phyloP scores from a whole-genome alignment of 2,113 vertebrate species.

The Ptilorrhoa leucosticta region DNA sequence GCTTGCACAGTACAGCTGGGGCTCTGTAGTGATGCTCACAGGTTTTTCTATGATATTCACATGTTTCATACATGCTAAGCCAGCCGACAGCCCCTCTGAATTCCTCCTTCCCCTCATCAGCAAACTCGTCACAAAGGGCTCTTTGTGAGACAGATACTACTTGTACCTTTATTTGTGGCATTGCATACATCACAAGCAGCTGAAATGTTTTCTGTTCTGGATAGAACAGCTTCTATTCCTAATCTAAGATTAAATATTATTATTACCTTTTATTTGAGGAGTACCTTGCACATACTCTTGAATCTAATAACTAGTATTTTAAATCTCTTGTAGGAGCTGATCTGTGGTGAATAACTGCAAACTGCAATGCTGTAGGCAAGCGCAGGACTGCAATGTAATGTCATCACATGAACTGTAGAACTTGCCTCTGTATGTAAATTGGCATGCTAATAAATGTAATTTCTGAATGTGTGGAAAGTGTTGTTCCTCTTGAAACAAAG shows the following conservation, averaged over 20 bases:
- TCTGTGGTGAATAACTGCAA: not conserved
- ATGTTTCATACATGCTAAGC: not conserved
- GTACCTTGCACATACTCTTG: not conserved
- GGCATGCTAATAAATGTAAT: slow-evolving; percentile 61
- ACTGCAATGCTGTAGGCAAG: not conserved
- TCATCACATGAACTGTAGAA: not conserved
- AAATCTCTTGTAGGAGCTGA: slow-evolving; percentile 43
- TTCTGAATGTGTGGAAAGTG: not conserved
- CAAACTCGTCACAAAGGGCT: not conserved
- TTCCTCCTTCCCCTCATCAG: no score
- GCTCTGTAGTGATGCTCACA: not conserved
- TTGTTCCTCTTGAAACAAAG: not conserved
- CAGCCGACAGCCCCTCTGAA: not conserved
- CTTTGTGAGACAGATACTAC: not conserved
- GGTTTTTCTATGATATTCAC: rapidly evolving
- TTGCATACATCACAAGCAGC: rapidly evolving
- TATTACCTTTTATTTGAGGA: not conserved
- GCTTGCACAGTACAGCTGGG: rapidly evolving
- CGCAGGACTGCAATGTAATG: not conserved
- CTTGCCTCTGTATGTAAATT: not conserved
- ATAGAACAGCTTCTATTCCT: not conserved
- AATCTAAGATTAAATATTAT: not conserved
- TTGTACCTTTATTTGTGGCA: not conserved
- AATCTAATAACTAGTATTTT: not conserved
- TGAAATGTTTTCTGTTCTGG: not conserved